Evolutionary conservation across 2,113 vertebrate species (phyloP).

Genomic region (Microcebus tavaratra): DNA sequence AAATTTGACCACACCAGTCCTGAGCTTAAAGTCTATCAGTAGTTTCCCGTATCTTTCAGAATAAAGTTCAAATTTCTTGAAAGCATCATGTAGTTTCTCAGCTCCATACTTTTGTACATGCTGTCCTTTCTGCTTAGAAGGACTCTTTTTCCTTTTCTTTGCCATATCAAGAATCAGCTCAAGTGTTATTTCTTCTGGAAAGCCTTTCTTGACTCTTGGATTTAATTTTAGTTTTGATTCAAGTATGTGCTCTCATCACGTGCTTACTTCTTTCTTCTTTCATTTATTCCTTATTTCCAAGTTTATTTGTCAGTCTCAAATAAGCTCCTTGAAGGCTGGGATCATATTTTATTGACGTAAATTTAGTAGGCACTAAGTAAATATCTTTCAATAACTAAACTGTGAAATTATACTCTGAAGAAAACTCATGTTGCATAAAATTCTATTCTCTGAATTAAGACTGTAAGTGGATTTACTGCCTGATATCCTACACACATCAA

Average conservation of each 20-base stretch:
- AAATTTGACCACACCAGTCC: background rate
- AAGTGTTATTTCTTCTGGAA: background rate
- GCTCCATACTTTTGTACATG: background rate
- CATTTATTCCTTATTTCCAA: background rate
- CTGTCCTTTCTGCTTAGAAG: background rate
- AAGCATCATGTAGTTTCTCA: background rate
- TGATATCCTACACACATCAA: background rate
- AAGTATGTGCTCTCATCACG: background rate
- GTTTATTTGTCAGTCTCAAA: slow-evolving; percentile 16
- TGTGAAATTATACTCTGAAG: slow-evolving; percentile 1
- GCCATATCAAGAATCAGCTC: background rate
- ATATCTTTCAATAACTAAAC: slow-evolving; percentile 4
- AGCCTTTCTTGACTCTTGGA: background rate
- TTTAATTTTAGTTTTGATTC: slow-evolving; percentile 1
- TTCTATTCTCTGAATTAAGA: background rate
- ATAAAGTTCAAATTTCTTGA: background rate
- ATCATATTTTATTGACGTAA: slow-evolving; percentile 32
- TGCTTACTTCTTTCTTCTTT: slow-evolving; percentile 12
- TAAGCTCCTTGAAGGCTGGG: background rate
- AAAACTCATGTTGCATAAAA: background rate
- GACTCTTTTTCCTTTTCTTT: background rate
- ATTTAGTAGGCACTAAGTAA: slow-evolving; percentile 12
- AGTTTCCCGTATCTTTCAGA: background rate
- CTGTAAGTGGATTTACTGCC: background rate
- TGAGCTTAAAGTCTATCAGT: background rate